Base-by-base conservation (phyloP, 53 echinoderm and acorn worm genomes). In the Actinopyga echinites region DNA sequence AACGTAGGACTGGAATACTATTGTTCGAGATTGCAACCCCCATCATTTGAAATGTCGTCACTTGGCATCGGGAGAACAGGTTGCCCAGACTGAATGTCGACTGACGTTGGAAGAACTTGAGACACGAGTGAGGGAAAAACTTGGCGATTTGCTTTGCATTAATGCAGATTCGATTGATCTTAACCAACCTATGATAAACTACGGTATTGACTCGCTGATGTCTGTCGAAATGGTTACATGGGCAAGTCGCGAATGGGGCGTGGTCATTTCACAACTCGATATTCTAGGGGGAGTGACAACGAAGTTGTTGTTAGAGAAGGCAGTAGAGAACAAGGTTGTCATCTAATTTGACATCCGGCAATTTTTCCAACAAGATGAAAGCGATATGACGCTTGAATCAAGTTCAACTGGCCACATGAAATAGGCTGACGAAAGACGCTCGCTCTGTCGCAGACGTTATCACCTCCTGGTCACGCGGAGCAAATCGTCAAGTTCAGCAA, bases 191-290 rank as follows among this genome's bases (percentile, higher is more conserved):
- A 96, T 96, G 96, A 93, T 96, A 65, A 93, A 93, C 91, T 93
- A 91, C 69, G 96, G 93, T 0, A 93, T 96, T 79, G 96, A 96
- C 56, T 96, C 96, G 30, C 87, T 96, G 88, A 92, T 96, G 82
- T 93, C 96, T 44, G 87, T 96, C 28, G 96, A 96, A 85, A 91
- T 96, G 96, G 96, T 96, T 23, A 93, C 89, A 44, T 96, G 96
- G 96, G 96, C 96, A 10, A 93, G 90, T 40, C 89, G 90, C 45
- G 90, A 87, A 62, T 93, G 90, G 60, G 88, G 79, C 67, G 95
- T 95, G 37, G 90, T 85, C 84, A 93, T 96, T 26, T 93, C 96
- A n/a, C 96, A 96, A 64, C 79, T 93, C 55, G 96, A 96, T 59
- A 96, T 95, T 64, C 81, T 95, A 29, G 93, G 95, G 40, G 95